Evolutionary conservation across 2,888 invertebrate genomes (phyloP).

Genomic region (Anthoptus insignis): DNA sequence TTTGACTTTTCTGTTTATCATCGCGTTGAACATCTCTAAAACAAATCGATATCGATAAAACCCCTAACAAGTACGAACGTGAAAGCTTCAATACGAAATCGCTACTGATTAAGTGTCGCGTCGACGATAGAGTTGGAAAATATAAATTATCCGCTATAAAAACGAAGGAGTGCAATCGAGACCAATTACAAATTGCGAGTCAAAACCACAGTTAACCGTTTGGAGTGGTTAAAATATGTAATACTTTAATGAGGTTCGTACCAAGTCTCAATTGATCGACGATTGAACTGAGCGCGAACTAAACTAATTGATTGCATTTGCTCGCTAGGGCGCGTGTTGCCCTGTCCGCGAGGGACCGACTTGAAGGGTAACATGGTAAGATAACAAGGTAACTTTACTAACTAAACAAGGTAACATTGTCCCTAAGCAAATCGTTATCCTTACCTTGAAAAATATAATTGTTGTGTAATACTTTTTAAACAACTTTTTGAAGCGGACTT

Average conservation of each 20-base stretch:
- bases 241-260: slow-evolving; percentile 53
- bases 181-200: slow-evolving; percentile 42
- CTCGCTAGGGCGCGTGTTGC: slow-evolving; percentile 17
- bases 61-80: slow-evolving; percentile 26
- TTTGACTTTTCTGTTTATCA: slow-evolving; percentile 15
- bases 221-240: slow-evolving; percentile 54
- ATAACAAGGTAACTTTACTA: no score
- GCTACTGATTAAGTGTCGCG: slow-evolving; percentile 33
- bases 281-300: slow-evolving; percentile 48
- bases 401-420: no score
- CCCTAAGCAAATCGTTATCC: no score
- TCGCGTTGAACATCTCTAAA: slow-evolving; percentile 24
- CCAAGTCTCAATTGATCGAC: slow-evolving; percentile 52
- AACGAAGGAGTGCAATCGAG: slow-evolving; percentile 36
- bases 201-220: slow-evolving; percentile 42
- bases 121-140: slow-evolving; percentile 35
- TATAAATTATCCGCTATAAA: slow-evolving; percentile 38
- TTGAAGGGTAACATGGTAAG: neutral
- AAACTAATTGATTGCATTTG: slow-evolving; percentile 68
- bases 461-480: no score
- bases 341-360: neutral
- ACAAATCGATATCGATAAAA: slow-evolving; percentile 26
- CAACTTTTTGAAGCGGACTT: no score
- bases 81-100: slow-evolving; percentile 31
- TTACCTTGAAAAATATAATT: no score